Percentiles rank a stretch among this genome's conserved stretches.
These are phyloP conservation scores for Cyanistes caeruleus DNA, from an alignment of 2,113 vertebrate genomes.

Conservation along the genomic window DNA sequence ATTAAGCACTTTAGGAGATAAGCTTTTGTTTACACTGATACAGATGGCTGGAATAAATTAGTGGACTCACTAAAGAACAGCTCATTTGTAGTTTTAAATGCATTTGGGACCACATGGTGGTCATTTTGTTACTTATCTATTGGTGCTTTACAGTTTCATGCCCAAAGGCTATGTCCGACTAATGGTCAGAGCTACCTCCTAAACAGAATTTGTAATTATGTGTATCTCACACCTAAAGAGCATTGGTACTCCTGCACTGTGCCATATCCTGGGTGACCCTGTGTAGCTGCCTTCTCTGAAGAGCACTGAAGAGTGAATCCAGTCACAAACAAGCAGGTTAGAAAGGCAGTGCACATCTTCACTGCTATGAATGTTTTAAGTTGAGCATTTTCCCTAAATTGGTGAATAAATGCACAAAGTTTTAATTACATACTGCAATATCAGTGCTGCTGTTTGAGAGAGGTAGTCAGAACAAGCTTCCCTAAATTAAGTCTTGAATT, in stretches of 20 bases:
- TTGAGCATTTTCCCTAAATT: not conserved
- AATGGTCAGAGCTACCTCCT: not conserved
- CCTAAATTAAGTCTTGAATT: not conserved
- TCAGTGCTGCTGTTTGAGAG: not conserved
- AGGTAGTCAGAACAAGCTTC: not conserved
- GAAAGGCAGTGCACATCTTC: not conserved
- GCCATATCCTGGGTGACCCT: not conserved
- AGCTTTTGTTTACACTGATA: slow-evolving; percentile 66
- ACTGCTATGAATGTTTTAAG: not conserved
- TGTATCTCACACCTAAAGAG: not conserved
- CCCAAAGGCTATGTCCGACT: not conserved
- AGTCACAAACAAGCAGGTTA: not conserved
- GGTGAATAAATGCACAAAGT: not conserved
- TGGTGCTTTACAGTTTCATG: slow-evolving; percentile 15
- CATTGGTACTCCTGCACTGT: not conserved
- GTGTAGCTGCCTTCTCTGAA: not conserved
- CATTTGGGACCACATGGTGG: slow-evolving; percentile 66
- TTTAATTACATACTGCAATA: not conserved
- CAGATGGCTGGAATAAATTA: slow-evolving; percentile 83
- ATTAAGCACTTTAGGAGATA: slow-evolving; percentile 67
- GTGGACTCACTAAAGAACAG: slow-evolving; percentile 64
- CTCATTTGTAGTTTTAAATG: slow-evolving; percentile 75
- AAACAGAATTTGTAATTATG: not conserved
- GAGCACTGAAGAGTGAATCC: not conserved
- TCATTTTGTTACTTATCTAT: slow-evolving; percentile 60